Evolutionary conservation across 2,113 vertebrate genomes (phyloP).

Genomic region (Nycticorax nycticorax): DNA sequence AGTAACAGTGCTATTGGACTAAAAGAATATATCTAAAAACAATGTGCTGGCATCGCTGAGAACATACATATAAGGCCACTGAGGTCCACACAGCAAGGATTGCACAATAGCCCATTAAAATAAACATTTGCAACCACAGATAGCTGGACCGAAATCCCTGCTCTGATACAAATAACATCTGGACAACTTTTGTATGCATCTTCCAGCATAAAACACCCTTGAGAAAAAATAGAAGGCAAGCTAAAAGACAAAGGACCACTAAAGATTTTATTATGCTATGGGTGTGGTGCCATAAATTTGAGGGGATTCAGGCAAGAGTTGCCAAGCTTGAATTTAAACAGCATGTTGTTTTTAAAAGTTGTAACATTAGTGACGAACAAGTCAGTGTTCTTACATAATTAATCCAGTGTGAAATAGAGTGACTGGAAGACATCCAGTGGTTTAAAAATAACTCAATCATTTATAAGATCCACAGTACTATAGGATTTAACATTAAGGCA

Average conservation of each 20-base stretch:
- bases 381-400: conserved; percentile 85
- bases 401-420: conserved; percentile 83
- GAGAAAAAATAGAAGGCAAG: conserved; percentile 81
- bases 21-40: conserved; percentile 70
- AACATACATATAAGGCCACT: conserved; percentile 75
- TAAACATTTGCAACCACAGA: conserved; percentile 86
- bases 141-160: conserved; percentile 81
- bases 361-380: conserved; percentile 83
- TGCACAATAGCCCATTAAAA: conserved; percentile 86
- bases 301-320: conserved; percentile 77
- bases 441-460: conserved; percentile 86
- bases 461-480: conserved; percentile 74
- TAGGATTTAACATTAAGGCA: conserved; percentile 76
- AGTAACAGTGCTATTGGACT: conserved; percentile 60
- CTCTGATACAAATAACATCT: conserved; percentile 87
- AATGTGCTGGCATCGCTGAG: conserved; percentile 74
- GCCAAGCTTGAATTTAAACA: conserved; percentile 89
- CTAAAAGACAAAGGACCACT: conserved; percentile 84
- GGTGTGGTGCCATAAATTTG: conserved; percentile 86
- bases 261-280: conserved; percentile 85
- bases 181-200: conserved; percentile 86
- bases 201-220: conserved; percentile 85
- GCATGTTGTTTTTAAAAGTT: conserved; percentile 85
- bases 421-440: conserved; percentile 77
- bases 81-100: conserved; percentile 76